These are phyloP conservation scores for Branchellion lobata DNA, from an alignment of 2,888 invertebrate species.

Conservation along the genomic window DNA sequence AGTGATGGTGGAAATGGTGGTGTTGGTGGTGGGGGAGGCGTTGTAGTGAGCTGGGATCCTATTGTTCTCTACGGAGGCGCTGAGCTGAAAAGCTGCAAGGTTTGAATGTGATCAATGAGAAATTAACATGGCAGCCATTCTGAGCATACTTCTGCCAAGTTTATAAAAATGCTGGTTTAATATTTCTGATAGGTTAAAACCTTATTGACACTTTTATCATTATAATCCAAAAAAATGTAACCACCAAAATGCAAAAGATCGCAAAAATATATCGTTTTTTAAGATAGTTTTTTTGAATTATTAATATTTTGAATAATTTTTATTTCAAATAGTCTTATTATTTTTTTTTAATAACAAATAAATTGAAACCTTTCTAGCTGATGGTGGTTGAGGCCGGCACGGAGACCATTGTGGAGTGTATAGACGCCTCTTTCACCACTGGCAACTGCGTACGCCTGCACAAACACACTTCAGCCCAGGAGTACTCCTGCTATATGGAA, in stretches of 20 bases:
- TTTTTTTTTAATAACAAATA: neutral
- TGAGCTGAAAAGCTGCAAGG: slow-evolving; percentile 61
- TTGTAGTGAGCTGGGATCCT: slow-evolving; percentile 59
- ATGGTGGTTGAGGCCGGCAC: slow-evolving; percentile 59
- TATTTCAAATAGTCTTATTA: too few species aligned
- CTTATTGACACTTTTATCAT: too few species aligned
- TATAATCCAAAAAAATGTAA: too few species aligned
- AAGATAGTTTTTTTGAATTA: slow-evolving; percentile 34
- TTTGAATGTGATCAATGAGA: slow-evolving; percentile 44
- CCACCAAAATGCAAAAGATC: too few species aligned
- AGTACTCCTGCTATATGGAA: slow-evolving; percentile 60
- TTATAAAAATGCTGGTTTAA: too few species aligned
- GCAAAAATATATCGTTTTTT: neutral
- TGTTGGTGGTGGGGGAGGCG: neutral
- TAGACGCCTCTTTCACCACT: slow-evolving; percentile 59
- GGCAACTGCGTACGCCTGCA: slow-evolving; percentile 58
- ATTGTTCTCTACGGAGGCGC: slow-evolving; percentile 60
- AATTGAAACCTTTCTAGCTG: slow-evolving; percentile 53
- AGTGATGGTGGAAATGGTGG: too few species aligned
- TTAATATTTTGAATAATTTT: too few species aligned
- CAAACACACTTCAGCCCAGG: slow-evolving; percentile 58
- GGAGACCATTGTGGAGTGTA: slow-evolving; percentile 57
- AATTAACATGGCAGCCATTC: too few species aligned
- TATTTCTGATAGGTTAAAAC: too few species aligned
- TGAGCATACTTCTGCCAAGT: too few species aligned